Evolutionary conservation across 2,888 invertebrate genomes (phyloP), one percentile per base, ranked within the genome.

Genomic region (Hypsopygia costalis): DNA sequence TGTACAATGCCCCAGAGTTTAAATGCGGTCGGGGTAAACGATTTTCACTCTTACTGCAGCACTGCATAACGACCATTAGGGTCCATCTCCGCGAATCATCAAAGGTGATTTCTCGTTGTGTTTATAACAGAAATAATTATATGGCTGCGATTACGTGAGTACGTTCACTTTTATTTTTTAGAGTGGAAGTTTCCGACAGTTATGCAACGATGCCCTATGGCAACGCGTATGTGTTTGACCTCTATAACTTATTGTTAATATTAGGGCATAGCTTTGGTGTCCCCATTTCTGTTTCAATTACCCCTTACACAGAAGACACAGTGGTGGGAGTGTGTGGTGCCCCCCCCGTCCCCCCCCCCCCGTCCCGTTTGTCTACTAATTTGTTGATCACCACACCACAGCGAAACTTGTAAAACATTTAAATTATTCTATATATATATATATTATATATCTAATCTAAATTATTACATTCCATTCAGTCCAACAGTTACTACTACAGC

Each of bases 121-220:
- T 63, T 67, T 66, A 64, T 68, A 66, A 61, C 59, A 62, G 52
- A 58, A 58, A 60, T 65, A 62, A 62, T 64, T 68, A 69, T 66
- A 57, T 59, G 58, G 55, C 47, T 49, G 46, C 49, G 61, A 71
- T 82, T 85, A 83, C 81, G 78, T 80, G 63, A 61, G 58, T 65
- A 74, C 83, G 60, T 80, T 85, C 86, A 81, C 86, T 85, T 85
- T 86, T 81, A 74, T 76, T 79, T 36, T 81, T 81, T 81, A 74
- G 73, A 75, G 76, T 76, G 79, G 75, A 71, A 69, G 60, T 75
- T 70, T 66, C 64, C 62, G 61, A 48, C 49, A 45, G 32, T 71
- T 69, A 44, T 52, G 49, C 54, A 68, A 71, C 42, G 28, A 28
- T 51, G 64, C 69, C 69, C 69, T 71, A 64, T 39, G 55, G 45